A percentile compares a stretch with the other conserved stretches of the same genome.
These are phyloP conservation scores for Turnix velox DNA, from an alignment of 2,113 vertebrate species.

Conservation along the genomic window DNA sequence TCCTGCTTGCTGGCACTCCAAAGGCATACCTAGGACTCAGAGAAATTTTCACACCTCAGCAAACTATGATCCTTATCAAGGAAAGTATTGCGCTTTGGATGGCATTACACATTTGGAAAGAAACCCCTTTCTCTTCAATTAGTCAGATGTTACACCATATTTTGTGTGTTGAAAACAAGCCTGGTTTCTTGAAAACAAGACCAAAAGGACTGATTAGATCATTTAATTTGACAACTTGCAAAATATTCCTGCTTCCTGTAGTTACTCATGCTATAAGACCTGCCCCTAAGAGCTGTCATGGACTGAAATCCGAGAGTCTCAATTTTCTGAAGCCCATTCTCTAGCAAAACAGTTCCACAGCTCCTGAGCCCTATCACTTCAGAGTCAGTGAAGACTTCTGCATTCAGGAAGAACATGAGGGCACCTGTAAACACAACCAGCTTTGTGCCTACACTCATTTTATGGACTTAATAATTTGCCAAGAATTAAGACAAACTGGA, in stretches of 20 bases:
- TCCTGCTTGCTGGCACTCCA: background rate
- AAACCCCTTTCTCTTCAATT: background rate
- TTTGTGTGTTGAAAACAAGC: background rate
- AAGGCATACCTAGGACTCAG: background rate
- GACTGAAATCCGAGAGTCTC: background rate
- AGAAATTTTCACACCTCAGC: background rate
- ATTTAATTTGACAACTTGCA: background rate
- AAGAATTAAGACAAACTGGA: background rate
- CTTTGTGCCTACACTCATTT: background rate
- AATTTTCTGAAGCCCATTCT: background rate
- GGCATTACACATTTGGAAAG: background rate
- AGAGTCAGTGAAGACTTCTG: background rate
- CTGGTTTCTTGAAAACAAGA: background rate
- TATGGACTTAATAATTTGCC: background rate
- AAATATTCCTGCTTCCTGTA: background rate
- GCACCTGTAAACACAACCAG: background rate
- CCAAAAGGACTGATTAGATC: background rate
- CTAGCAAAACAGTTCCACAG: background rate
- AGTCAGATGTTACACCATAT: background rate
- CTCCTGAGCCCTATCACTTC: rapidly evolving
- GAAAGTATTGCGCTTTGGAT: background rate
- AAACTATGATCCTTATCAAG: background rate
- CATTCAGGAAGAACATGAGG: rapidly evolving
- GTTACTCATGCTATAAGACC: background rate
- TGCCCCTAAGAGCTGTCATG: background rate